Conservation (phyloP, 2,113 vertebrate genomes). For the Heloderma charlesbogerti region DNA sequence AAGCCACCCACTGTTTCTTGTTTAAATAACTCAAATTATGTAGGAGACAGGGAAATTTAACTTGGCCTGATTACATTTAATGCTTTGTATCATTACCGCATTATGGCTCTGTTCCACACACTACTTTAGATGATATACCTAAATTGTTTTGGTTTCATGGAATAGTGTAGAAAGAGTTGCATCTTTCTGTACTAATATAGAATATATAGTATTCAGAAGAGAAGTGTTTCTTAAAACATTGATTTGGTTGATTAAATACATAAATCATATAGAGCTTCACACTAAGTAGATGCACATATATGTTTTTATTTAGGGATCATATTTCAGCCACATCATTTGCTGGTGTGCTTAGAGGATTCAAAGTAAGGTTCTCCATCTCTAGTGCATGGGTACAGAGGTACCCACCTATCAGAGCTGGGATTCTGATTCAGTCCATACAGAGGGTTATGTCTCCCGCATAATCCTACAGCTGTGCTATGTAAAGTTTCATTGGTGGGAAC, state of each 20-base stretch:
- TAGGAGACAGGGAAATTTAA: background rate
- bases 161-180: background rate
- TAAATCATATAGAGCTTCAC: background rate
- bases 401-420: no score
- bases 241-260: background rate
- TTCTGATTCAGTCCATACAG: no score
- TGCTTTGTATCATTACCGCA: background rate
- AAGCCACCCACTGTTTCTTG: background rate
- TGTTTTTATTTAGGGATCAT: background rate
- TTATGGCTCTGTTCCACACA: background rate
- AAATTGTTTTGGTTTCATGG: background rate
- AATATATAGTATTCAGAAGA: background rate
- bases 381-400: no score
- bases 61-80: slow-evolving; percentile 1
- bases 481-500: no score
- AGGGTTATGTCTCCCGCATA: no score
- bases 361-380: background rate
- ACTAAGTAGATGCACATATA: background rate
- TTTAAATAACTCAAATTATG: background rate
- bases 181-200: background rate
- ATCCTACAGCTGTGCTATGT: no score
- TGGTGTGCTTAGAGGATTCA: background rate
- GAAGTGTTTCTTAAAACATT: background rate
- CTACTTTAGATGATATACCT: background rate
- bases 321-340: background rate